Conservation (phyloP, 2,888 invertebrate species). For the Alcis repandata region DNA sequence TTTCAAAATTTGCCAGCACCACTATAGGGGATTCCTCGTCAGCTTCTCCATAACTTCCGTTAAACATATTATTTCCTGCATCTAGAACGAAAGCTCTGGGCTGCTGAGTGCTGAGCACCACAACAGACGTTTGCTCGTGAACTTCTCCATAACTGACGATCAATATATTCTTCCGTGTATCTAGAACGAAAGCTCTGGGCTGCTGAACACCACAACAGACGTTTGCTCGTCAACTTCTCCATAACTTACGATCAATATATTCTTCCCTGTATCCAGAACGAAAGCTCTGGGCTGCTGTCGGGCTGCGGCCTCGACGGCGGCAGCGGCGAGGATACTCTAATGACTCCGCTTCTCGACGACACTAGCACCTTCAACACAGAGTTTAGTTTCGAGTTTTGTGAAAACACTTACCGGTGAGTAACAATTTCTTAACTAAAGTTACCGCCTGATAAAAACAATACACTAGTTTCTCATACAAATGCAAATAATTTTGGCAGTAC, state of each 20-base stretch:
- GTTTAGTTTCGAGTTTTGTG: conserved; percentile 93
- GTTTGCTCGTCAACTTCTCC: too few species aligned
- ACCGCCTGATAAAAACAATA: background rate
- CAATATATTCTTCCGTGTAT: background rate
- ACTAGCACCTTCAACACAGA: conserved; percentile 88
- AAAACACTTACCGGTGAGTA: conserved; percentile 90
- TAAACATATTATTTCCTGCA: background rate
- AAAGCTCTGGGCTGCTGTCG: conserved; percentile 89
- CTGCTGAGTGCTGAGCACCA: too few species aligned
- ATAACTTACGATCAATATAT: background rate
- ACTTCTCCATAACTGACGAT: background rate
- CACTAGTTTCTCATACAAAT: too few species aligned
- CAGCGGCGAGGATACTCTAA: conserved; percentile 89
- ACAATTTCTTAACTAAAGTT: background rate
- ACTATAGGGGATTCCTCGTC: too few species aligned
- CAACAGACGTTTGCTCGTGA: too few species aligned
- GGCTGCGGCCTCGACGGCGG: conserved; percentile 80
- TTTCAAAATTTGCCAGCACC: too few species aligned
- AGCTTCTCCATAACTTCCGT: background rate
- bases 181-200: conserved; percentile 92
- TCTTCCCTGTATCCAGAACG: conserved; percentile 86
- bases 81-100: conserved; percentile 92
- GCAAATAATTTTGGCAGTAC: too few species aligned
- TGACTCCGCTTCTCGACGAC: conserved; percentile 91
- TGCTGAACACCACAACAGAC: too few species aligned